A percentile compares a stretch with the other conserved stretches of the same genome.
Conservation (phyloP, 1,140 invertebrate genomes). For the Plectrocnemia conspersa region DNA sequence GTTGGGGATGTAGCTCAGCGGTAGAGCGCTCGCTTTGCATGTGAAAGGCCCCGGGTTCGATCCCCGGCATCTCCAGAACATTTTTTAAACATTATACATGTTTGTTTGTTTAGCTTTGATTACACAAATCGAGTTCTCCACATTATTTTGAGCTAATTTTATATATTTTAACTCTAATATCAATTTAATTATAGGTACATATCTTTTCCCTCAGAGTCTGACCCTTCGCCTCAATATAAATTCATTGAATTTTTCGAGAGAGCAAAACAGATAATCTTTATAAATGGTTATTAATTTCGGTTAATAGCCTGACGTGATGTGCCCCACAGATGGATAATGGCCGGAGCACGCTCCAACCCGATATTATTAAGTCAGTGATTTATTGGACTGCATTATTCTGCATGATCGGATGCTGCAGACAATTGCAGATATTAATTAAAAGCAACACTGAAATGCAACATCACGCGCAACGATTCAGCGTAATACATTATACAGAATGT, state of each 20-base stretch:
- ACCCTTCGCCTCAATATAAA: too few species aligned
- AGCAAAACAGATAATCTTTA: too few species aligned
- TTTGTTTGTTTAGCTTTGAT: too few species aligned
- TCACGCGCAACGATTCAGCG: conserved; percentile 9
- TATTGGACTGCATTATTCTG: conserved; percentile 31
- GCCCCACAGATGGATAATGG: conserved; percentile 9
- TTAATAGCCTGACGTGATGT: conserved; percentile 1
- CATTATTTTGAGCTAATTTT: too few species aligned
- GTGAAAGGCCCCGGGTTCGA: conserved; percentile 88
- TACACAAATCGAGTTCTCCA: too few species aligned
- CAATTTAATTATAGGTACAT: too few species aligned
- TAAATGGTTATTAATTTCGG: too few species aligned
- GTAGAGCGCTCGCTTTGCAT: conserved; percentile 93
- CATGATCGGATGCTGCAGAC: conserved; percentile 23
- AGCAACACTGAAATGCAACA: conserved; percentile 16
- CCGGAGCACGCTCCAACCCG: conserved; percentile 8
- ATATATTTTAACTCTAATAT: too few species aligned
- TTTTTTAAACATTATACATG: too few species aligned
- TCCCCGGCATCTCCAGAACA: conserved; percentile 68
- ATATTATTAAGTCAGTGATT: conserved; percentile 35
- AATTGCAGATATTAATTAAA: conserved; percentile 35
- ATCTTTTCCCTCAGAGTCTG: too few species aligned
- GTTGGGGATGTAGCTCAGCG: conserved; percentile 61
- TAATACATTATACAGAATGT: too few species aligned
- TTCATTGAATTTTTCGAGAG: too few species aligned